Evolutionary conservation across 2,797 vertebrate species (phyloP), one percentile per base, ranked within the genome.

Genomic region (Acanthornis magna): DNA sequence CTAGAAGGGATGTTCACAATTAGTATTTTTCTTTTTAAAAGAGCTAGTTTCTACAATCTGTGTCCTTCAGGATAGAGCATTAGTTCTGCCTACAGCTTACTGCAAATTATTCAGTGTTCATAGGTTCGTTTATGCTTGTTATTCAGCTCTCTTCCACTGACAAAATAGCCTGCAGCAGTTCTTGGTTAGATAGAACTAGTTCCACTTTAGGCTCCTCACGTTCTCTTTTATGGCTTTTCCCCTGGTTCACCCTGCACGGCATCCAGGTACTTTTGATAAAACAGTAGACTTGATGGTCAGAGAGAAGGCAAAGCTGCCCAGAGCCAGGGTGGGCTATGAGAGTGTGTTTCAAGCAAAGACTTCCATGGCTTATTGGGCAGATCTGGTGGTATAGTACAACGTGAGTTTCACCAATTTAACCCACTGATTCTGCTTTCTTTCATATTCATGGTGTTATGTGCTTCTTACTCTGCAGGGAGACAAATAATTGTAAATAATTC

Each of bases 101-200:
- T 94, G 88, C 88, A 91, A 84, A 90, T 94, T 90, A 95, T 91
- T 89, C 89, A 77, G 53, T 67, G 50, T 91, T 93, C 93, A 68
- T 76, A 96, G 48, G 67, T 85, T 77, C 77, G 8, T 88, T 96
- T 96, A 90, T 86, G 72, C 83, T 95, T 95, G 83, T 86, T 96
- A 85, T 88, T 94, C 91, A 91, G 19, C 68, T 79, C 79, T 93
- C 76, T 96, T 83, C 55, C 48, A 43, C 89, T 96, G 91, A 90
- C 80, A 90, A 87, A 95, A 89, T 74, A 96, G 83, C 94, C 94
- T 82, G 71, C 57, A 82, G 96, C 91, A 61, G 42, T 79, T 90
- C 88, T 93, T 87, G 60, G 67, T 95, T 87, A 91, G 94, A 91
- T 86, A 88, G 80, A 75, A 90, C 93, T 95, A 68, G 86, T 94